A percentile compares a stretch with the other conserved stretches of the same genome.
These are phyloP conservation scores for Enteromius argenteus DNA, from an alignment of 2,797 vertebrate genomes.

Conservation along the genomic window DNA sequence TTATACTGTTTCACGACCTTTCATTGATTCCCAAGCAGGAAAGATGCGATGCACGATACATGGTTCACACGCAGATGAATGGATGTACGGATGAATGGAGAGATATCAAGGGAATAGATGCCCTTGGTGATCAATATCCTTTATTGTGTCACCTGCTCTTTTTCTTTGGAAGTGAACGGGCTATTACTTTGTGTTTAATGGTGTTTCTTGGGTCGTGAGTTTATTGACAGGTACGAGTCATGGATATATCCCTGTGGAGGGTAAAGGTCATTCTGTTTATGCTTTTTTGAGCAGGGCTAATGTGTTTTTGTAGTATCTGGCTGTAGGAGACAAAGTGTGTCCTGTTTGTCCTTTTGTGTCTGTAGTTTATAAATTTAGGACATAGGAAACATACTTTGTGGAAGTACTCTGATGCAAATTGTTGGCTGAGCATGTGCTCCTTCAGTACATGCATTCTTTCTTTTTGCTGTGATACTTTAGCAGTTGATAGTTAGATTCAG, in stretches of 20 bases:
- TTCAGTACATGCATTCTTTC: not conserved
- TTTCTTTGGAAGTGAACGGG: conserved; percentile 39
- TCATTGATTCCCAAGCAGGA: conserved; percentile 19
- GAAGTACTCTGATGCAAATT: not conserved
- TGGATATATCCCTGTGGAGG: conserved; percentile 46
- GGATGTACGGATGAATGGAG: conserved; percentile 51
- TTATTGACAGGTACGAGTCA: conserved; percentile 51
- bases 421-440: not conserved
- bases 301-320: conserved; percentile 15
- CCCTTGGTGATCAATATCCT: conserved; percentile 61
- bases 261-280: conserved; percentile 43
- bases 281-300: conserved; percentile 32
- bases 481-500: not conserved
- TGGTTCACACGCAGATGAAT: conserved; percentile 29
- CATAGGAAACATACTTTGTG: not conserved
- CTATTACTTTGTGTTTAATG: conserved; percentile 47
- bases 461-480: not conserved
- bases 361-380: not conserved
- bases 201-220: conserved; percentile 39
- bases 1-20: conserved; percentile 21
- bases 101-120: conserved; percentile 60
- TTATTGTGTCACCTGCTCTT: conserved; percentile 49
- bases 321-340: conserved; percentile 6
- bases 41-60: conserved; percentile 8
- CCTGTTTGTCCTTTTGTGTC: conserved; percentile 8